These are phyloP conservation scores for Sparidentex hasta DNA, from an alignment of 2,797 vertebrate genomes.

Conservation along the genomic window DNA sequence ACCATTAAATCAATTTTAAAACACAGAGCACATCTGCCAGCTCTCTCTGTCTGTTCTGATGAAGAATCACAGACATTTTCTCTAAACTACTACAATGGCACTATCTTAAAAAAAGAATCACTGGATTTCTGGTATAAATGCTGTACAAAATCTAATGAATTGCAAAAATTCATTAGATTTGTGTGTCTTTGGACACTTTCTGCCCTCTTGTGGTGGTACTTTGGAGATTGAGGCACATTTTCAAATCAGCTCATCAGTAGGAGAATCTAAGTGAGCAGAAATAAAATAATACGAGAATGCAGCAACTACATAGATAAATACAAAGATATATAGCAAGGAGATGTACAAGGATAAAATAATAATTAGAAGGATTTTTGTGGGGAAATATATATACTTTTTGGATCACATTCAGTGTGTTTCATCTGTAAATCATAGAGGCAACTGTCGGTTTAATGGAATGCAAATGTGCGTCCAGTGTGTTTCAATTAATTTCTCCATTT, in stretches of 20 bases:
- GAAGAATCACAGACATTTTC: constrained; percentile 23
- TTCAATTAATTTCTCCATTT: constrained; percentile 6
- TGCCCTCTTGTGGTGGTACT: constrained; percentile 86
- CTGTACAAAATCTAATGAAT: constrained; percentile 29
- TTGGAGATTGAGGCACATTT: constrained; percentile 18
- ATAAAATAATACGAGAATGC: neutral
- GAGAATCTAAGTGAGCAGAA: constrained; percentile 10
- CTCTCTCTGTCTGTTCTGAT: constrained; percentile 36
- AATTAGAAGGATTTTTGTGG: neutral
- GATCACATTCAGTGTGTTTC: neutral
- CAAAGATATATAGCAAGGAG: neutral
- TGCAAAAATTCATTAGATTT: constrained; percentile 35
- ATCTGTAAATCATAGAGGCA: constrained; percentile 12
- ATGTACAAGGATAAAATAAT: neutral
- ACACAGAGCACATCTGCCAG: constrained; percentile 18
- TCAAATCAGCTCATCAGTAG: constrained; percentile 40
- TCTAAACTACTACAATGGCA: constrained; percentile 1
- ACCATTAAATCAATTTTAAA: constrained; percentile 10
- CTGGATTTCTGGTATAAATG: constrained; percentile 14
- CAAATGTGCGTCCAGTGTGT: neutral
- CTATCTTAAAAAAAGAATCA: constrained; percentile 7
- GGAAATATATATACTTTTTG: neutral
- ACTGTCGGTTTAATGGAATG: neutral
- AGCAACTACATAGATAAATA: neutral
- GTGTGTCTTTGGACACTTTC: constrained; percentile 75